Percentiles rank a stretch among this genome's conserved stretches.
phyloP scores from a whole-genome alignment of 2,888 invertebrate genomes.

The Philonicus albiceps region DNA sequence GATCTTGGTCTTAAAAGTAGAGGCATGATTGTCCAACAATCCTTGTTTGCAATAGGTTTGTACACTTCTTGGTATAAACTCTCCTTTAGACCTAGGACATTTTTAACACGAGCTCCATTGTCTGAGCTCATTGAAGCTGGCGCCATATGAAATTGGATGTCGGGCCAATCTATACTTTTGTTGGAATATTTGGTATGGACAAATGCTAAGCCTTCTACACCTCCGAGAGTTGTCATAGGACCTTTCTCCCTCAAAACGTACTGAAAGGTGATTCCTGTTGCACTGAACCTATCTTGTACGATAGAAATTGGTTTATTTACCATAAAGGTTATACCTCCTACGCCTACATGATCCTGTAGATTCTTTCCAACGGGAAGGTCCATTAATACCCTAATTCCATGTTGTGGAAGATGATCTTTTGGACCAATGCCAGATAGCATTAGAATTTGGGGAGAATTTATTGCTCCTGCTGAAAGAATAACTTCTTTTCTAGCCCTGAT shows the following conservation, averaged over 20 bases:
- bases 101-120: conserved; percentile 75
- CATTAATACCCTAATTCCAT: conserved; percentile 77
- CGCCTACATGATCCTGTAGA: conserved; percentile 87
- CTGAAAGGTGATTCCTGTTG: conserved; percentile 80
- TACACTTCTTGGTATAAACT: conserved; percentile 81
- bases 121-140: conserved; percentile 87
- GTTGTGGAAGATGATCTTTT: conserved; percentile 71
- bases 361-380: conserved; percentile 83
- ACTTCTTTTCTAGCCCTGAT: conserved; percentile 83
- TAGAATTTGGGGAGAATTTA: conserved; percentile 89
- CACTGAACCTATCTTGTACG: conserved; percentile 79
- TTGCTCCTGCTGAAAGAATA: conserved; percentile 87
- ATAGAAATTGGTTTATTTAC: conserved; percentile 86
- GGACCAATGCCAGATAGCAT: conserved; percentile 91
- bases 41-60: conserved; percentile 78
- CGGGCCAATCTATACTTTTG: conserved; percentile 79
- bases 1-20: conserved; percentile 81
- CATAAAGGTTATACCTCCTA: conserved; percentile 72
- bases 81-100: conserved; percentile 82
- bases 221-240: conserved; percentile 87
- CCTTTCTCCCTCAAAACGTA: conserved; percentile 81
- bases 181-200: conserved; percentile 87
- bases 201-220: conserved; percentile 87
- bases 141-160: conserved; percentile 92
- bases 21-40: conserved; percentile 83